phyloP scores from a whole-genome alignment of 2,113 vertebrate genomes.

The Diadophis punctatus region DNA sequence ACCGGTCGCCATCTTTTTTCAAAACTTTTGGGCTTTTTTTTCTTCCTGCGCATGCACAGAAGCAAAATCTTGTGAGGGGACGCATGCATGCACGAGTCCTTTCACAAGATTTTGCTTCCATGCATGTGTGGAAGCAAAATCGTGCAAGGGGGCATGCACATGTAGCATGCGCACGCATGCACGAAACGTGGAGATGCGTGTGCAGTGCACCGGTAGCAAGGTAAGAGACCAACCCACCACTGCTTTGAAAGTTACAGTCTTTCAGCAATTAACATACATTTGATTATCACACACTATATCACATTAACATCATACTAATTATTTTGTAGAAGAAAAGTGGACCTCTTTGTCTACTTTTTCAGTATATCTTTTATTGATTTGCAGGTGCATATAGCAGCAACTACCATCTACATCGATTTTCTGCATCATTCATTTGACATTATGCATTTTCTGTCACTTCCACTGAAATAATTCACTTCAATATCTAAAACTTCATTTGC shows the following conservation, averaged over 20 bases:
- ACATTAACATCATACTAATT: background rate
- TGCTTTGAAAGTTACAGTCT: background rate
- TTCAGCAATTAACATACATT: background rate
- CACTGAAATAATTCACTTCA: background rate
- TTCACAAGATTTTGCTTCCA: too few species aligned
- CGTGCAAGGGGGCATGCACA: too few species aligned
- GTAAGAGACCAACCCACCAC: too few species aligned
- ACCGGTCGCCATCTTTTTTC: too few species aligned
- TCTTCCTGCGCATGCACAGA: too few species aligned
- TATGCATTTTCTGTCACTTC: background rate
- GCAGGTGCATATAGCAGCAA: accelerated
- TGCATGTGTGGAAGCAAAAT: too few species aligned
- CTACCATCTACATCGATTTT: background rate
- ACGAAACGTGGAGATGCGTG: too few species aligned
- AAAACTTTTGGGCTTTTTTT: too few species aligned
- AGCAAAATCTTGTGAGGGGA: too few species aligned
- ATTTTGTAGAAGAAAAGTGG: background rate
- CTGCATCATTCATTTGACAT: background rate
- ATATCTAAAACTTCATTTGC: background rate
- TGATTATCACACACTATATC: background rate
- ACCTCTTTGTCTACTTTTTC: background rate
- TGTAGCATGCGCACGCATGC: too few species aligned
- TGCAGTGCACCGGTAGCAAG: too few species aligned
- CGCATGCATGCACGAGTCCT: too few species aligned
- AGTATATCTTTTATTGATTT: background rate